These are phyloP conservation scores for Chelonus formosanus DNA, from an alignment of 2,888 invertebrate species.

Conservation along the genomic window DNA sequence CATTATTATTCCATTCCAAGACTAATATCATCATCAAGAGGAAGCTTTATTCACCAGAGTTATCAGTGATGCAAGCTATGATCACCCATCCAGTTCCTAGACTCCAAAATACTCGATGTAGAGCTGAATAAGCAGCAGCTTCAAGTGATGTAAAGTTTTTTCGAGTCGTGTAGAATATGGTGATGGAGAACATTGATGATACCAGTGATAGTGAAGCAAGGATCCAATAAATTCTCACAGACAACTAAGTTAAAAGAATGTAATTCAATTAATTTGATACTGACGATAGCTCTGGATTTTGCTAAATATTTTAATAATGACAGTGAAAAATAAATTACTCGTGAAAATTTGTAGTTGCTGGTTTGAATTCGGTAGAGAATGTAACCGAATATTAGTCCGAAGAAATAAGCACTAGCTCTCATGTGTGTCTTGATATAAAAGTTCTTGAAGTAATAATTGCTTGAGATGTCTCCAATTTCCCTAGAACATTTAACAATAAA, in stretches of 20 bases:
- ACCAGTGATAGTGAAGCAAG: slow-evolving; percentile 52
- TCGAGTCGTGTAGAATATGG: slow-evolving; percentile 73
- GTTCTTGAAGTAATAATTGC: slow-evolving; percentile 72
- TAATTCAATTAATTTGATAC: neutral
- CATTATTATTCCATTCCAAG: no score
- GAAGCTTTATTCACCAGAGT: slow-evolving; percentile 67
- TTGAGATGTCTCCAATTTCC: slow-evolving; percentile 72
- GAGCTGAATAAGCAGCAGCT: slow-evolving; percentile 73
- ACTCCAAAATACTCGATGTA: slow-evolving; percentile 76
- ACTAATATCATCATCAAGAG: no score
- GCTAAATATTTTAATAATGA: slow-evolving; percentile 13
- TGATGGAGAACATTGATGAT: slow-evolving; percentile 71
- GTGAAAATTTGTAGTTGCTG: slow-evolving; percentile 54
- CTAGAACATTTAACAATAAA: slow-evolving; percentile 59
- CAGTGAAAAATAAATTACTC: slow-evolving; percentile 64
- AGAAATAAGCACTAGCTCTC: slow-evolving; percentile 76
- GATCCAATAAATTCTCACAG: slow-evolving; percentile 51
- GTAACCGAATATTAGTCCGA: slow-evolving; percentile 75
- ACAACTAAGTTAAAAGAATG: slow-evolving; percentile 42
- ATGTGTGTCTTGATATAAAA: slow-evolving; percentile 80
- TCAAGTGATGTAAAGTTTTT: slow-evolving; percentile 70
- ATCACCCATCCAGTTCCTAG: slow-evolving; percentile 73
- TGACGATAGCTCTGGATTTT: neutral
- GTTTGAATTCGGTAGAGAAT: slow-evolving; percentile 73
- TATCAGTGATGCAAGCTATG: slow-evolving; percentile 73